These are phyloP conservation scores for Musca domestica DNA, from an alignment of 1,140 invertebrate species.

Conservation along the genomic window DNA sequence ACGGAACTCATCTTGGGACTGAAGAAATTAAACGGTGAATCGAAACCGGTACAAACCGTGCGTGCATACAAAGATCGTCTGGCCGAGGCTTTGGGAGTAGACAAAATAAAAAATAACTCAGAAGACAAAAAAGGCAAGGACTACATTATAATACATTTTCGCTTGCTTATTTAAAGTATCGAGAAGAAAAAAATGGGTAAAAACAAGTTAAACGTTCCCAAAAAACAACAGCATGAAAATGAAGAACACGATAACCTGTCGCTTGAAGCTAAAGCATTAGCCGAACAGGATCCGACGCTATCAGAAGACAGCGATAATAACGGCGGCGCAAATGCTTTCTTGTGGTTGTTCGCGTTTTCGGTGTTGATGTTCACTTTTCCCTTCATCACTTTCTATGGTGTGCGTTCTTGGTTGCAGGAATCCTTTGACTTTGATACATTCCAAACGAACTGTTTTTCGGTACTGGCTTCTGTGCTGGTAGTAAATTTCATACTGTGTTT, in stretches of 20 bases:
- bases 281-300: not conserved
- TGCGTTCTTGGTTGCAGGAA: slow-evolving; percentile 62
- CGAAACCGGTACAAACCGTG: slow-evolving; percentile 69
- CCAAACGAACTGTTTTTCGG: slow-evolving; percentile 69
- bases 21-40: slow-evolving; percentile 63
- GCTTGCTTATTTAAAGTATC: not conserved
- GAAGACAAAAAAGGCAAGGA: slow-evolving; percentile 23
- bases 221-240: not conserved
- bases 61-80: slow-evolving; percentile 63
- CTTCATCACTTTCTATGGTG: slow-evolving; percentile 71
- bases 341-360: slow-evolving; percentile 72
- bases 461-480: slow-evolving; percentile 69
- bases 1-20: slow-evolving; percentile 82
- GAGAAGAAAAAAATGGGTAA: slow-evolving; percentile 17
- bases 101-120: not conserved
- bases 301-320: slow-evolving; percentile 27
- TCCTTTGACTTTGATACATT: slow-evolving; percentile 63
- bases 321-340: slow-evolving; percentile 55
- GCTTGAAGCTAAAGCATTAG: too few species aligned
- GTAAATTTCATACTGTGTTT: slow-evolving; percentile 75
- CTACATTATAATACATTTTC: slow-evolving; percentile 4
- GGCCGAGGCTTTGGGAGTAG: slow-evolving; percentile 45
- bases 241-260: not conserved
- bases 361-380: slow-evolving; percentile 80
- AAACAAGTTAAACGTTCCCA: slow-evolving; percentile 1